These are phyloP conservation scores for Corvus moneduloides DNA, from an alignment of 2,113 vertebrate genomes.

Conservation along the genomic window DNA sequence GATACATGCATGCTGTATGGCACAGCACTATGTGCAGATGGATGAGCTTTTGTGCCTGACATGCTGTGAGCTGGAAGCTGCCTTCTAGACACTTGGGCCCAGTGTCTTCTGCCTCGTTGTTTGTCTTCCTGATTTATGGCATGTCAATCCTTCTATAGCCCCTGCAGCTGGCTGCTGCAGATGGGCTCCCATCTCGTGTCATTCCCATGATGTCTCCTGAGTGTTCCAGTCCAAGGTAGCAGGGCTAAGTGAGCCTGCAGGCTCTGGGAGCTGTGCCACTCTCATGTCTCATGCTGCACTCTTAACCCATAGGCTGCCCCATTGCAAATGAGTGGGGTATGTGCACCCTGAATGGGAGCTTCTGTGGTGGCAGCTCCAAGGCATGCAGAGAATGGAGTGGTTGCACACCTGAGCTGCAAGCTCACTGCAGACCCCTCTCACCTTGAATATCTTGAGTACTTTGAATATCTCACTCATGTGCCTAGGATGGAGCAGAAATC, in stretches of 20 bases:
- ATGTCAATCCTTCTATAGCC: background rate
- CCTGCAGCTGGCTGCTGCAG: constrained; percentile 38
- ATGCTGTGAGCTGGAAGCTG: constrained; percentile 9
- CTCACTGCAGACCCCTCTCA: background rate
- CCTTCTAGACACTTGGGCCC: background rate
- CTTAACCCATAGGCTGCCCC: background rate
- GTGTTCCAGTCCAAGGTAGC: background rate
- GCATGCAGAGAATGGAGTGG: background rate
- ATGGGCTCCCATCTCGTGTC: background rate
- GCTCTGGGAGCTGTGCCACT: background rate
- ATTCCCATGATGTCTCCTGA: background rate
- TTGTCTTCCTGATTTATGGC: constrained; percentile 43
- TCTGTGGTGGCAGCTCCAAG: background rate
- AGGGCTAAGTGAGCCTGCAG: background rate
- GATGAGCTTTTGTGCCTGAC: background rate
- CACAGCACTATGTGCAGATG: background rate
- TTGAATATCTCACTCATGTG: background rate
- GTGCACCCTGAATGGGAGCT: background rate
- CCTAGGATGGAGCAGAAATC: background rate
- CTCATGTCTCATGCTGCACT: background rate
- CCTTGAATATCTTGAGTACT: background rate
- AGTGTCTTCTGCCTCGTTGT: background rate
- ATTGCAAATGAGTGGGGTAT: background rate
- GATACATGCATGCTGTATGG: background rate
- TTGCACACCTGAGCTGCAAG: background rate